Base-by-base conservation (phyloP, 2,888 invertebrate genomes). In the Coenonympha glycerion region DNA sequence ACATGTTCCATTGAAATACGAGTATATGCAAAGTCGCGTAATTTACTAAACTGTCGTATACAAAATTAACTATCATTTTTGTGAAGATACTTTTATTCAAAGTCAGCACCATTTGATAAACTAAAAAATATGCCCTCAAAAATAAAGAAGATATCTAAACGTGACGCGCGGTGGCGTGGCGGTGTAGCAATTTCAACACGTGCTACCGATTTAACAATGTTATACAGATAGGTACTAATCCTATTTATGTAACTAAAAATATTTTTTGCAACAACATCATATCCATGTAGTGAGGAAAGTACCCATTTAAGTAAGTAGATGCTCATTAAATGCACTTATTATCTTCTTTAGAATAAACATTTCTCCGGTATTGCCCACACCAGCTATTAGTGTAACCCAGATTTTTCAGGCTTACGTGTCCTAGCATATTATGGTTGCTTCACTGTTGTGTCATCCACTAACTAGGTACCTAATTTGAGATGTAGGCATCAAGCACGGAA, bases 111-210 rank as follows among this genome's bases (percentile, higher is more conserved):
- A n/a, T n/a, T n/a, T n/a, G n/a, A n/a, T n/a, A n/a, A n/a, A n/a
- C n/a, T n/a, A n/a, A n/a, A n/a, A n/a, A n/a, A n/a, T n/a, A n/a
- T n/a, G n/a, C n/a, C n/a, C n/a, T n/a, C n/a, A n/a, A n/a, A n/a
- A n/a, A n/a, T n/a, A n/a, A n/a, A n/a, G n/a, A n/a, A n/a, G n/a
- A n/a, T n/a, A n/a, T n/a, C n/a, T n/a, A n/a, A n/a, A n/a, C n/a
- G n/a, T n/a, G n/a, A n/a, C n/a, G n/a, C n/a, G n/a, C n/a, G n/a
- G n/a, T n/a, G n/a, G n/a, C n/a, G 19, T 16, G 30, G 6, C 28
- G 40, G 26, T 52, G 15, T 36, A 30, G 34, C 37, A 31, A 52
- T 41, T 24, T 30, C 22, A n/a, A 22, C 11, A 18, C 5, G 15
- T 16, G 15, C 33, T 22, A 16, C 15, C 42, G 21, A 34, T 22